Base-by-base conservation (phyloP, 2,797 vertebrate species). In the Rhinichthys osculus region DNA sequence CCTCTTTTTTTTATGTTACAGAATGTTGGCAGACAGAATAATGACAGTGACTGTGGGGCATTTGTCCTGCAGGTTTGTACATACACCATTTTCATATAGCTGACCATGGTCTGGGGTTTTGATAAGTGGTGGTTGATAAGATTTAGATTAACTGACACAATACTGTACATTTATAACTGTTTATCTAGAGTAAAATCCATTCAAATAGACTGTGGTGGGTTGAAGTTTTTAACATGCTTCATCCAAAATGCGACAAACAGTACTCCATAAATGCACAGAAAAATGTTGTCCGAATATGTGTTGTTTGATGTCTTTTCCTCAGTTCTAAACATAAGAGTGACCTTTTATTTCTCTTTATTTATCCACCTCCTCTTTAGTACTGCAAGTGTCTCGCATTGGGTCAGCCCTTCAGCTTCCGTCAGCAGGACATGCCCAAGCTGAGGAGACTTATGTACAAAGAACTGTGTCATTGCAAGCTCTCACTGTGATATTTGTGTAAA, bases 381-480 rank as follows among this genome's bases (percentile, higher is more conserved):
- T 98, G 97, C 93, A 98, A 98, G 92, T 97, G 96, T 93, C 94
- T 98, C 93, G 97, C 97, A 0, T 92, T 98, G 90, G 96, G 95
- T 40, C 96, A 97, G 86, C 96, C 96, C 0, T 98, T 98, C 95
- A 94, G 91, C 92, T 98, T 98, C 85, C 97, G 96, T 35, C 97
- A 98, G 92, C 97, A 97, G 94, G 97, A 99, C 89, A 99, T 98
- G 97, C 97, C 97, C 62, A 96, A 97, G 83, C 96, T 99, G 87
- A 95, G 97, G 62, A 96, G 97, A 89, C 96, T 97, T 89, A 98
- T 99, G 96, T 98, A 99, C 95, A 98, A 98, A 95, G 97, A 99
- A 96, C 96, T 99, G 78, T 99, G 97, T 94, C 96, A 97, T 94
- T 97, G 97, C 96, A 97, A 97, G 93, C 96, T 98, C 88, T 95